Percentiles rank a stretch among this genome's conserved stretches.
These are phyloP conservation scores for Kryptolebias ocellatus DNA, from an alignment of 2,797 vertebrate genomes.

Conservation along the genomic window DNA sequence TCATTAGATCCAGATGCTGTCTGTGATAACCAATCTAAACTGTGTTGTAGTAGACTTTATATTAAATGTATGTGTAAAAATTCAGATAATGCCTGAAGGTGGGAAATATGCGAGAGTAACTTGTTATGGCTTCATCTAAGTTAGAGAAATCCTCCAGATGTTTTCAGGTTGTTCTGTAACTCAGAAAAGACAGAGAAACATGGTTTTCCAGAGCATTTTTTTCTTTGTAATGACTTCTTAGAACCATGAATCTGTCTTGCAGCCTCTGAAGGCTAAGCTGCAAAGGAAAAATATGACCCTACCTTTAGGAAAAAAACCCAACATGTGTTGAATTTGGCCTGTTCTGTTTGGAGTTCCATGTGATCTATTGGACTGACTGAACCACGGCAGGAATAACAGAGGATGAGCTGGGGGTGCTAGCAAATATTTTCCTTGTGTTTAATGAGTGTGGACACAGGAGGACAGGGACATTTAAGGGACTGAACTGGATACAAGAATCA, in stretches of 20 bases:
- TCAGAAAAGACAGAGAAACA: constrained; percentile 10
- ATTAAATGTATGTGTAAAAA: constrained; percentile 23
- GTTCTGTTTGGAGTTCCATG: constrained; percentile 26
- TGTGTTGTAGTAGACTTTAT: constrained; percentile 18
- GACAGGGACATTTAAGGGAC: constrained; percentile 27
- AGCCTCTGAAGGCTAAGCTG: background rate
- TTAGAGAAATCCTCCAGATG: constrained; percentile 18
- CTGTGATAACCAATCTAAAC: constrained; percentile 58
- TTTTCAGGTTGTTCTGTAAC: constrained; percentile 14
- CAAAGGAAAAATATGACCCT: constrained; percentile 4
- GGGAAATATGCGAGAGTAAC: constrained; percentile 13
- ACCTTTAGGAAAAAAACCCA: constrained; percentile 8
- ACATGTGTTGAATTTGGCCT: constrained; percentile 23
- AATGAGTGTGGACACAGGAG: constrained; percentile 5
- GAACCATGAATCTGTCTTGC: background rate
- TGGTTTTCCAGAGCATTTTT: background rate
- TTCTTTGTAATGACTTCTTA: constrained; percentile 3
- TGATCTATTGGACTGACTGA: constrained; percentile 49
- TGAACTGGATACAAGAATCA: constrained; percentile 19
- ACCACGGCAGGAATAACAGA: constrained; percentile 28
- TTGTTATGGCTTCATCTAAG: constrained; percentile 4
- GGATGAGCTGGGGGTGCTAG: constrained; percentile 3
- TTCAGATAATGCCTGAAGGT: constrained; percentile 15
- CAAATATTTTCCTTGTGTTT: constrained; percentile 36
- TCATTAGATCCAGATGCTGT: constrained; percentile 77